phyloP scores from a whole-genome alignment of 2,797 vertebrate genomes.

The Helicolenus hilgendorfi region DNA sequence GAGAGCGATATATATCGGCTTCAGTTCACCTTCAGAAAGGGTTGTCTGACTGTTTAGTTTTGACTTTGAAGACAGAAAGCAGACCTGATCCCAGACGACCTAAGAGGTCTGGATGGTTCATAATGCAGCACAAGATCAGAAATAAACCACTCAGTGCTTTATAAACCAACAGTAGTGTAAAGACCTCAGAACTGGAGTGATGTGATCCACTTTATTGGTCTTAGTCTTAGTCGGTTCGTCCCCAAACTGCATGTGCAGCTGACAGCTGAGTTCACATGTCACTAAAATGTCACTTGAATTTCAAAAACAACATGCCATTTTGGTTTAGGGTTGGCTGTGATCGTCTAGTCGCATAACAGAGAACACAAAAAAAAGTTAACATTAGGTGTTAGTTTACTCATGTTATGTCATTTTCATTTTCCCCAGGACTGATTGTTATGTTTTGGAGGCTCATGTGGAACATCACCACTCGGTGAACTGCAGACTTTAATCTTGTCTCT shows the following conservation, averaged over 20 bases:
- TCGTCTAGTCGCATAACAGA: background rate
- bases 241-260: background rate
- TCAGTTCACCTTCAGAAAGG: too few species aligned
- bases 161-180: background rate
- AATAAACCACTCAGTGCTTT: background rate
- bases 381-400: background rate
- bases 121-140: background rate
- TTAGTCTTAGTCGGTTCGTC: background rate
- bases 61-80: background rate
- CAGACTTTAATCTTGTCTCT: conserved; percentile 1
- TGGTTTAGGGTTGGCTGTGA: background rate
- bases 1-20: too few species aligned
- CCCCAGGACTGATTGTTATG: background rate
- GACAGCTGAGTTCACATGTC: background rate
- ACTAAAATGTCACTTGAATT: too few species aligned
- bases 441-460: background rate
- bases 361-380: background rate
- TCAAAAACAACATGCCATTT: background rate
- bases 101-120: background rate
- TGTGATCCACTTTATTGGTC: background rate
- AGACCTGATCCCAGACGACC: background rate
- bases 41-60: background rate
- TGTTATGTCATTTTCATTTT: background rate
- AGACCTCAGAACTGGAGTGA: background rate
- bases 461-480: background rate